phyloP scores from a whole-genome alignment of 2,797 vertebrate genomes.

The Bradypus variegatus region DNA sequence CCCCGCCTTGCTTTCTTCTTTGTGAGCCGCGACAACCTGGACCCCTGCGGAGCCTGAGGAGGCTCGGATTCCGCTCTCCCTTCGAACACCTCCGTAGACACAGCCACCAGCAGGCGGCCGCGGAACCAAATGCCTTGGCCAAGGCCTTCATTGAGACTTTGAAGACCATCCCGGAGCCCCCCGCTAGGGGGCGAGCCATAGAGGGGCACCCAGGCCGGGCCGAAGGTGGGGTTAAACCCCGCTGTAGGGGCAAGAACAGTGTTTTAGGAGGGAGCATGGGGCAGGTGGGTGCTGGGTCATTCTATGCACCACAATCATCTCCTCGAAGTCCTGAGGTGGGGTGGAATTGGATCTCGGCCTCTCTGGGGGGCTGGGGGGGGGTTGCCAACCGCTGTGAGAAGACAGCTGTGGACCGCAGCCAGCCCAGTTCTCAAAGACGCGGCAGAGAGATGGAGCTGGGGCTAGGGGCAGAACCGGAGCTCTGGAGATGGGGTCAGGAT shows the following conservation, averaged over 20 bases:
- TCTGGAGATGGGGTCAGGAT: neutral
- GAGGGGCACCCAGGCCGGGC: conserved; percentile 89
- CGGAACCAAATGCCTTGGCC: conserved; percentile 90
- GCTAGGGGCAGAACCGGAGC: neutral
- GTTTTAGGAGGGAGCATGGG: neutral
- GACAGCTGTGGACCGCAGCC: neutral
- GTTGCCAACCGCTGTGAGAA: rapidly evolving
- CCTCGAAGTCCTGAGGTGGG: neutral
- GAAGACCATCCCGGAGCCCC: conserved; percentile 82
- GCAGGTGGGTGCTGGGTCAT: neutral
- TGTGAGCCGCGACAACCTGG: conserved; percentile 74
- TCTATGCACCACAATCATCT: neutral
- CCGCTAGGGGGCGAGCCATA: conserved; percentile 90
- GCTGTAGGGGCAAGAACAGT: conserved; percentile 52
- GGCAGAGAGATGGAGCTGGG: rapidly evolving
- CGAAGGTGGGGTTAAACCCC: conserved; percentile 93
- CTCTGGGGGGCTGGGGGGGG: neutral
- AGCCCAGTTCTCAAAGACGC: neutral
- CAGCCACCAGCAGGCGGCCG: conserved; percentile 83
- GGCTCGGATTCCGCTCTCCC: conserved; percentile 57
- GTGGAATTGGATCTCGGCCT: neutral
- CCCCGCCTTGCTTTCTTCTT: conserved; percentile 78
- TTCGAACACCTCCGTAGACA: conserved; percentile 81
- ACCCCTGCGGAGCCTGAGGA: neutral
- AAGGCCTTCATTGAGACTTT: conserved; percentile 86